Base-by-base conservation (phyloP, 2,797 vertebrate genomes). In the Cottoperca gobio region DNA sequence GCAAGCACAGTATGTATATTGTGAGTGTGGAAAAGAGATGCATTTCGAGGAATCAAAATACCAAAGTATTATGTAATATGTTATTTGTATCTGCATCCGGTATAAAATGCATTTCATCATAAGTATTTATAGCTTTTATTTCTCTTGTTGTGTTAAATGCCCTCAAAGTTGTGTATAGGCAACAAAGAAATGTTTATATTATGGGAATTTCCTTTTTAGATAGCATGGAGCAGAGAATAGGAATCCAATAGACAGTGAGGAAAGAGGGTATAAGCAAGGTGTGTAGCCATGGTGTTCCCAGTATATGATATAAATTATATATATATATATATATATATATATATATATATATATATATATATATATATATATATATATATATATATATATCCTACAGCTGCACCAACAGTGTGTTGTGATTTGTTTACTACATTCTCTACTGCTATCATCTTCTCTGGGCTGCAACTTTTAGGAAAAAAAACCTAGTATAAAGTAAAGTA, bases 21-120 rank as follows among this genome's bases (percentile, higher is more conserved):
- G 2, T 19, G 35, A 40, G 10, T 49, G 26, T 43, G 16, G 24
- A 52, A 9, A 60, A 58, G 5, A 14, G 24, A 53, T 68, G 6
- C 31, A 65, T 65, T 46, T 70, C 28, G 14, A 70, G 16, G 31
- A 75, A 72, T 79, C 11, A 57, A 57, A n/a, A 63, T 60, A 19
- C 26, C 37, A 6, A 71, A 63, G 23, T 31, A 28, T 75, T 62
- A 60, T 63, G 13, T 55, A 74, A 53, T 40, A 43, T 37, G 26
- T 17, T 57, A 46, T 40, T 49, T 78, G 26, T 65, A 42, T 71
- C 31, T 39, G 12, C 58, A 60, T 40, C 23, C 19, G 49, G 9
- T 37, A 60, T 26, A 14, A 7, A 0, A n/a, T 26, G 11, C 10
- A 10, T 42, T 70, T 58, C 19, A 73, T 52, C 9, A 33, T 33